Evolutionary conservation across 2,888 invertebrate species (phyloP), one percentile per base, ranked within the genome.

Genomic region (Drosophila testacea): DNA sequence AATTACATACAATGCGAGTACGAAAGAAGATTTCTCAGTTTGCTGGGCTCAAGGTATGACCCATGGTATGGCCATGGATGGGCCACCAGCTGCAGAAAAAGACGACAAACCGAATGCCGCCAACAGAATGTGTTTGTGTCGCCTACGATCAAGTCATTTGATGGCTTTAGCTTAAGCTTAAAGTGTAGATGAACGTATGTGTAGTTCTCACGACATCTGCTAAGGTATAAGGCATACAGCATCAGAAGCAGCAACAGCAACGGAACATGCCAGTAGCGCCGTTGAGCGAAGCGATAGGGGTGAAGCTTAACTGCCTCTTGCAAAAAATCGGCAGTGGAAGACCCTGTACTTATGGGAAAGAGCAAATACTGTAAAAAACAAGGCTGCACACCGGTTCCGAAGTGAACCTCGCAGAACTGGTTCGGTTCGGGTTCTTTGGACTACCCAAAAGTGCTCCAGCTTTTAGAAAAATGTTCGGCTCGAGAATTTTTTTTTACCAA

Each of bases 171-270:
- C 50, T 34, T 46, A 22, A 52, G 47, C 54, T 63, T 28, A 52
- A 62, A 60, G 70, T 66, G 64, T 63, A 71, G 70, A 62, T 61
- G 63, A 22, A 16, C 59, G 60, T 79, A 55, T 78, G 69, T 87
- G 78, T 78, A 63, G 54, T 84, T 83, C 83, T 83, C 83, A 83
- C 88, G 88, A 80, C 81, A 74, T 69, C 54, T 52, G 56, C 68
- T 22, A 13, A 54, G 52, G 6, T 62, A n/a, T n/a, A n/a, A 62
- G 28, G 52, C 67, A 42, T 16, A 52, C 16, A 44, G 6, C 27
- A 46, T 1, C 28, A 32, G 9, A 6, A 32, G 2, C 13, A 16
- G 5, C 30, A 30, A n/a, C 7, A 32, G 30, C 32, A 55, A 3
- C 27, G 32, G 61, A 78, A 66, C 64, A 68, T 42, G 71, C 65